Evolutionary conservation across 2,797 vertebrate genomes (phyloP), one percentile per base, ranked within the genome.

Genomic region (Eutrigla gurnardus): DNA sequence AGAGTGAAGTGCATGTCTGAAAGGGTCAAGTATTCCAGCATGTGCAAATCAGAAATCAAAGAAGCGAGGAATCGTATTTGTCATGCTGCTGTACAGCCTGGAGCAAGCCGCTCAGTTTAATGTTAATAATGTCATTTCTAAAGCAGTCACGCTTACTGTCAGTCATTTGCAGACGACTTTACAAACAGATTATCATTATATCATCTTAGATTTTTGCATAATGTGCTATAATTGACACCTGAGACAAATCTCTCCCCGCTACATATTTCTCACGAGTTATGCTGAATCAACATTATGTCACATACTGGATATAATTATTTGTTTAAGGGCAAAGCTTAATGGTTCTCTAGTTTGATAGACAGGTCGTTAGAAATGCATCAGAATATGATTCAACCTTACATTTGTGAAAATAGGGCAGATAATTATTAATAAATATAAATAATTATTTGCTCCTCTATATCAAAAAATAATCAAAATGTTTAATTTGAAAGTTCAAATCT

Each of bases 21-120:
- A 81, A 80, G 7, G 14, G 65, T 77, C 17, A 65, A 55, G 59
- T 72, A 42, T 83, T 43, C 18, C 70, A 66, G 61, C 62, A 10
- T 68, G 37, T 60, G 54, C 42, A 82, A 84, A 82, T 77, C 66
- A 64, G 63, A 75, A 84, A 73, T 65, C 53, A 80, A 78, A 86
- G 57, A 65, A 63, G 2, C 6, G 7, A 74, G 25, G 42, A 70
- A 70, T 67, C 25, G n/a, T 57, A 64, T 84, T 78, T 82, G 70
- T 82, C 81, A 76, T 73, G 81, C 65, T 78, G 70, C 66, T 78
- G 63, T 71, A 62, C 17, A 37, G 83, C 81, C 70, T 45, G 37
- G 33, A 81, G 85, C 68, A 45, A 64, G 67, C 58, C 25, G 42
- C 69, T 54, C 32, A 50, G 50, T 49, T 14, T 73, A 62, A 62